Conservation (phyloP, 2,888 invertebrate genomes). For the Dicyrtoma fusca region DNA sequence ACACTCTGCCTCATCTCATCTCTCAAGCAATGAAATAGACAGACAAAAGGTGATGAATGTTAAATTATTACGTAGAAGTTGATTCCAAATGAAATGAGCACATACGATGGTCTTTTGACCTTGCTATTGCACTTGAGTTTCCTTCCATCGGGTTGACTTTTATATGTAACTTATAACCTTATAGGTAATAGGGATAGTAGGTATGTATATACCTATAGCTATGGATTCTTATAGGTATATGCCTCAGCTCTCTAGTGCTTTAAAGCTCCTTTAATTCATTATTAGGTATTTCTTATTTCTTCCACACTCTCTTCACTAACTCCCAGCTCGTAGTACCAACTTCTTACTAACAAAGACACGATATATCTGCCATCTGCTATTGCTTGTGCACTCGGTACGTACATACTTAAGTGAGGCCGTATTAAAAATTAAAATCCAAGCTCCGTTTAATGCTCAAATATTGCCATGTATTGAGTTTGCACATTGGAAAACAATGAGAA, state of each 20-base stretch:
- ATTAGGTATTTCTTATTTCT: neutral
- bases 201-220: too few relatives aligned
- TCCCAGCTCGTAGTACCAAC: too few relatives aligned
- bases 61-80: slow-evolving; percentile 5
- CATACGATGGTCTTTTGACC: slow-evolving; percentile 45
- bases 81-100: slow-evolving; percentile 14
- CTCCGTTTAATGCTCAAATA: too few relatives aligned
- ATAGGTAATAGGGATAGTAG: too few relatives aligned
- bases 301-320: too few relatives aligned
- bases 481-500: too few relatives aligned
- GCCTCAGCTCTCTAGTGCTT: neutral
- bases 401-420: too few relatives aligned
- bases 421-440: too few relatives aligned
- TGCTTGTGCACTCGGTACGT: too few relatives aligned
- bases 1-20: neutral
- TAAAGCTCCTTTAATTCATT: neutral
- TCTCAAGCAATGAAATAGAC: neutral
- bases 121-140: slow-evolving; percentile 50
- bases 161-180: neutral
- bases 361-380: too few relatives aligned
- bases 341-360: too few relatives aligned
- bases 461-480: too few relatives aligned
- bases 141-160: neutral
- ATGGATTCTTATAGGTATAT: neutral
- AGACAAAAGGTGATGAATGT: slow-evolving; percentile 21